Base-by-base conservation (phyloP, 1,140 invertebrate species). In the Drosophila micromelanica region DNA sequence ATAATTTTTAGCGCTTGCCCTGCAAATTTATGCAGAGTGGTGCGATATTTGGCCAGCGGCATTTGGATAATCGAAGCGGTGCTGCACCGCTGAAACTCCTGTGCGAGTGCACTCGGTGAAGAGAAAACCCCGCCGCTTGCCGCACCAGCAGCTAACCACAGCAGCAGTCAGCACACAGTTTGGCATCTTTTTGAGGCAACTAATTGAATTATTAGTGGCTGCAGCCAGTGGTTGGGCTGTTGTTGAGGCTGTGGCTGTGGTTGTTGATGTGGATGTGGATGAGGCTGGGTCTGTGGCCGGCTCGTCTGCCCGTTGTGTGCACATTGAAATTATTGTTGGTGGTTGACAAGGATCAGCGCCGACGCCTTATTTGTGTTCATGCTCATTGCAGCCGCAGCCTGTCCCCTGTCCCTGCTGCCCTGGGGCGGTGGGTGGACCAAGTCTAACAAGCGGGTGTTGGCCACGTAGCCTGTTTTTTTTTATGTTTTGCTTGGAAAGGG, bases 311-410 rank as follows among this genome's bases (percentile, higher is more conserved):
- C 35, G 54, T 52, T 67, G 55, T 62, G 43, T 38, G 67, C 60
- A 72, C 73, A 67, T 62, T 79, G 84, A 74, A 85, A 82, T 89
- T 86, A 86, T 82, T 82, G 79, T 77, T 77, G 79, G 84, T 89
- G 84, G 82, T 87, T 87, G 84, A 87, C 84, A 87, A 87, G 84
- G 84, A 87, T 87, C 84, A 89, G 84, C 49, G 84, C 84, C 73
- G 84, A 87, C 84, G 84, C 84, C 84, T 87, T 87, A 87, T 87
- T 87, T 87, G 84, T 87, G 84, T 87, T 87, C 79, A 42, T 55
- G 82, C 76, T 79, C 84, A 87, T 82, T 86, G 84, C 82, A 20
- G 38, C 38, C 30, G n/a, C 55, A 52, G 38, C 38, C 30, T 32
- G 37, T 5, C 27, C 27, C 57, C 61, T 38, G 56, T 13, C 67